These are phyloP conservation scores for Manis javanica DNA, from an alignment of 2,797 vertebrate genomes.

Conservation along the genomic window DNA sequence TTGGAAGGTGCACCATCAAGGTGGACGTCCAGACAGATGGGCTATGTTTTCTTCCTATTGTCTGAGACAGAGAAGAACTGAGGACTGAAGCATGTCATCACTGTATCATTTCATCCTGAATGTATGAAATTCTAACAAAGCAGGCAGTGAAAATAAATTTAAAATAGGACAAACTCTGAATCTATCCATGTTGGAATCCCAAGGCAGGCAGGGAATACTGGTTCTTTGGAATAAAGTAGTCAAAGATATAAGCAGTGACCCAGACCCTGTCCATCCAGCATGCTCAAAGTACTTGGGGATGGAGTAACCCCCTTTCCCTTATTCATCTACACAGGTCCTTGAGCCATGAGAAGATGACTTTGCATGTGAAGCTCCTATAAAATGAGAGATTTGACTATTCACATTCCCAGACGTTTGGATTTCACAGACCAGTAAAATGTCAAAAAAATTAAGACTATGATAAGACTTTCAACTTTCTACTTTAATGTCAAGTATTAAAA, in stretches of 20 bases:
- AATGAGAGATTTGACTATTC: not conserved
- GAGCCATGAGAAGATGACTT: not conserved
- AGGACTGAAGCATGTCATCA: conserved; percentile 44
- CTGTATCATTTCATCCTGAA: not conserved
- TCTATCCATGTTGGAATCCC: not conserved
- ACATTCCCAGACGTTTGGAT: not conserved
- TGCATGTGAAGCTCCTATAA: not conserved
- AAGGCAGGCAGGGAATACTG: conserved; percentile 1
- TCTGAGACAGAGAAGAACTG: conserved; percentile 37
- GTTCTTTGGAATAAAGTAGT: not conserved
- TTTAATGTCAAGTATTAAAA: not conserved
- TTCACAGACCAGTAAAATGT: not conserved
- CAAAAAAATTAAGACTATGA: not conserved
- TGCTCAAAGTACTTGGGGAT: not conserved
- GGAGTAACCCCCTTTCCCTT: not conserved
- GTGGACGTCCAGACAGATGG: conserved; percentile 81
- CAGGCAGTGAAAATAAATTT: conserved; percentile 18
- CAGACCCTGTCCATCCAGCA: not conserved
- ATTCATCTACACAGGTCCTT: not conserved
- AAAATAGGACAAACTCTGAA: conserved; percentile 25
- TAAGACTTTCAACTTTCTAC: not conserved
- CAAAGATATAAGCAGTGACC: conserved; percentile 8
- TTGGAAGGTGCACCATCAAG: conserved; percentile 90
- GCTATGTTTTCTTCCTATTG: conserved; percentile 37
- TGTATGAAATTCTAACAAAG: conserved; percentile 52